A percentile compares a stretch with the other conserved stretches of the same genome.
These are phyloP conservation scores for Atta colombica DNA, from an alignment of 1,140 invertebrate species.

Conservation along the genomic window DNA sequence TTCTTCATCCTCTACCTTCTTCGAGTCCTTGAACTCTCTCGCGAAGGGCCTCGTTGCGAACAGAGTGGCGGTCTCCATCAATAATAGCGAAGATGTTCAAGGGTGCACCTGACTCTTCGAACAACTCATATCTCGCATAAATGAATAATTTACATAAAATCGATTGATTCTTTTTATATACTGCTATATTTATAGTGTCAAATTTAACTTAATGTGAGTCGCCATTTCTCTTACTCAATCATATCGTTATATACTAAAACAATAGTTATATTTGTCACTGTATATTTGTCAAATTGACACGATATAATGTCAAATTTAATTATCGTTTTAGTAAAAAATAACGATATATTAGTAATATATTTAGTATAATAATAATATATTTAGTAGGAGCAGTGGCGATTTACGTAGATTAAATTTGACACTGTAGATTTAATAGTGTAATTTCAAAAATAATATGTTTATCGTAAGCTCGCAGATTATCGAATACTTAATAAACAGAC, in stretches of 20 bases:
- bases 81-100: conserved; percentile 37
- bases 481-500: not conserved
- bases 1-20: conserved; percentile 40
- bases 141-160: not conserved
- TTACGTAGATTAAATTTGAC: no score
- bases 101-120: conserved; percentile 48
- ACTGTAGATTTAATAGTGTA: not conserved
- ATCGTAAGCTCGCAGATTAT: not conserved
- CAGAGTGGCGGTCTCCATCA: conserved; percentile 28
- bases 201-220: no score
- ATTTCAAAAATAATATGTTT: not conserved
- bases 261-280: no score
- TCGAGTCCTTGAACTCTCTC: conserved; percentile 83
- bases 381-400: no score
- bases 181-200: no score
- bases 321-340: no score
- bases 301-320: no score
- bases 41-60: conserved; percentile 69
- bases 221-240: no score
- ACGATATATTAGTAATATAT: no score
- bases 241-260: no score
- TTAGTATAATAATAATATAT: no score
- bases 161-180: not conserved
- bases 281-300: no score
- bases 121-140: not conserved